A percentile compares a stretch with the other conserved stretches of the same genome.
These are phyloP conservation scores for Andinoacara biseriatus DNA, from an alignment of 2,113 vertebrate species.

Conservation along the genomic window DNA sequence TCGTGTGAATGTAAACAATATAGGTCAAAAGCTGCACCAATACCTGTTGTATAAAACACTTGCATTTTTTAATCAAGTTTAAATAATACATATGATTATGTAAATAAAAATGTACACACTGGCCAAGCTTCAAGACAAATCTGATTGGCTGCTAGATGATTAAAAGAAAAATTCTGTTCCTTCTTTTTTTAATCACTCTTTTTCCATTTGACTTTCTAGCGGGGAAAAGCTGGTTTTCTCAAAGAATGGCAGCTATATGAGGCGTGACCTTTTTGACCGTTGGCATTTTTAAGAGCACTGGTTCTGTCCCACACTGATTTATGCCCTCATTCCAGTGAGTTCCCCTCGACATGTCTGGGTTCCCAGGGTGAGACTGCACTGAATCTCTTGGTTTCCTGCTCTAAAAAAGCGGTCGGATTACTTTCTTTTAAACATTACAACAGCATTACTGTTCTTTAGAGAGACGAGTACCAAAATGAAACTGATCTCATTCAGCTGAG, in stretches of 20 bases:
- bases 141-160: neutral
- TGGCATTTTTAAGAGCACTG: neutral
- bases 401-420: constrained; percentile 13
- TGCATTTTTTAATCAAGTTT: too few species aligned
- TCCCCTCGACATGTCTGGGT: constrained; percentile 33
- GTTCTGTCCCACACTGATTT: constrained; percentile 12
- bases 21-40: too few species aligned
- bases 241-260: neutral
- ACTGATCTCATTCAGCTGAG: neutral
- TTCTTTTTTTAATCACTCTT: neutral
- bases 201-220: accelerated
- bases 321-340: constrained; percentile 20
- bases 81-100: too few species aligned
- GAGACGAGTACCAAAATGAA: constrained; percentile 20
- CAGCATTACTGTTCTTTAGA: neutral
- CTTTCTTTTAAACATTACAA: constrained; percentile 9
- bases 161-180: neutral
- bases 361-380: constrained; percentile 45
- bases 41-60: too few species aligned
- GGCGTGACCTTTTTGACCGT: constrained; percentile 7
- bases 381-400: constrained; percentile 14
- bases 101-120: too few species aligned
- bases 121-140: neutral
- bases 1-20: too few species aligned
- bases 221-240: neutral